phyloP scores from a whole-genome alignment of 2,888 invertebrate species.

The Nemurella pictetii region DNA sequence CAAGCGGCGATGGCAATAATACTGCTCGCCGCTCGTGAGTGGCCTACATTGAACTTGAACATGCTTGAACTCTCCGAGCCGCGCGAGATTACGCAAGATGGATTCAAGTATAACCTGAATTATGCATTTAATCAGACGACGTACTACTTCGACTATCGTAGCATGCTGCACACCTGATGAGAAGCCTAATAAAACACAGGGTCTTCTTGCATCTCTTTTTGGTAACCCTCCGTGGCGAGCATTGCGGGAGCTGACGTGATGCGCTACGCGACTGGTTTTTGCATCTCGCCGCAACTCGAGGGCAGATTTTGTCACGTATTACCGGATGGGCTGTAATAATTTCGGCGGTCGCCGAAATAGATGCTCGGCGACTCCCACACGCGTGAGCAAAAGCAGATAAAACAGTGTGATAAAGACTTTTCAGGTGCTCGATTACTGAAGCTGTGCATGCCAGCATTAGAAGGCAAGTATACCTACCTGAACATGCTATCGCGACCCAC shows the following conservation, averaged over 20 bases:
- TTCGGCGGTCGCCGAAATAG: neutral
- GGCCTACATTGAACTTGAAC: conserved; percentile 20
- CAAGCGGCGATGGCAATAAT: neutral
- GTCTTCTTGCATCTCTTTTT: neutral
- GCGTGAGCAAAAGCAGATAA: neutral
- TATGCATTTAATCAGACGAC: conserved; percentile 16
- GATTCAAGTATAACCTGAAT: conserved; percentile 24
- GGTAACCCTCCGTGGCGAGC: neutral
- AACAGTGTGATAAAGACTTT: no score
- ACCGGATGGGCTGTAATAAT: neutral
- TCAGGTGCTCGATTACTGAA: no score
- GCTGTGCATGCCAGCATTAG: no score
- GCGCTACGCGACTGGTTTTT: neutral
- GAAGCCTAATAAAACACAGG: neutral
- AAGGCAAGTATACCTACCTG: no score
- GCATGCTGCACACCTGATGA: neutral
- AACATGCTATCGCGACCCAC: no score
- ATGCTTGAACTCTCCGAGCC: conserved; percentile 5
- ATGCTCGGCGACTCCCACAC: neutral
- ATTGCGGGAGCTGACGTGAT: neutral
- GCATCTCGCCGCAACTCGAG: neutral
- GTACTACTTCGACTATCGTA: neutral
- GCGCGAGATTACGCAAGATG: neutral
- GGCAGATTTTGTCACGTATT: neutral
- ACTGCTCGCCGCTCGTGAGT: neutral